Percentiles rank a stretch among this genome's conserved stretches.
Conservation (phyloP, 2,113 vertebrate genomes). For the Australoheros scitulus region DNA sequence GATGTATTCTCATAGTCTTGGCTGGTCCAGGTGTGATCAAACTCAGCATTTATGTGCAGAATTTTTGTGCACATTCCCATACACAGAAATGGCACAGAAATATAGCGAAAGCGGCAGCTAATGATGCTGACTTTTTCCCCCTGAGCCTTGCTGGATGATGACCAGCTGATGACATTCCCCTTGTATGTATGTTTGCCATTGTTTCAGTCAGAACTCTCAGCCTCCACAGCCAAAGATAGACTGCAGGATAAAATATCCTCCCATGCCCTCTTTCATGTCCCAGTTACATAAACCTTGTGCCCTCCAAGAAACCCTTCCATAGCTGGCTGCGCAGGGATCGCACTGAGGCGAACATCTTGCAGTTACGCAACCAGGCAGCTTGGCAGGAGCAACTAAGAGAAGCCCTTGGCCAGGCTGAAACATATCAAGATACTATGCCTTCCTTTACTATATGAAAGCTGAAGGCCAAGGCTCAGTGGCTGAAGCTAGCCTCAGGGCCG, state of each 20-base stretch:
- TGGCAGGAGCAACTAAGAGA: slow-evolving; percentile 15
- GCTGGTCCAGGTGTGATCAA: not conserved
- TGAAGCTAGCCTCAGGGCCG: slow-evolving; percentile 2
- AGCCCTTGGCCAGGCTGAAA: slow-evolving; percentile 22
- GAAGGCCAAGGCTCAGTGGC: slow-evolving; percentile 38
- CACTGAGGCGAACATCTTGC: slow-evolving; percentile 25
- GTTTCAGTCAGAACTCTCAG: slow-evolving; percentile 8
- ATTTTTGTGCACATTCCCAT: not conserved
- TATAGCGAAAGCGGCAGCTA: not conserved
- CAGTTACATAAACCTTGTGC: slow-evolving; percentile 43
- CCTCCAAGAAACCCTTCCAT: slow-evolving; percentile 34
- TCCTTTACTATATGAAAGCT: slow-evolving; percentile 57
- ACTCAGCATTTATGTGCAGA: not conserved
- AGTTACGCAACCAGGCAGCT: slow-evolving; percentile 50
- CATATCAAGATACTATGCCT: slow-evolving; percentile 19
- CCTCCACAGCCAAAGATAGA: slow-evolving; percentile 56
- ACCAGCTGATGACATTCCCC: slow-evolving; percentile 41
- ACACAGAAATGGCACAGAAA: not conserved
- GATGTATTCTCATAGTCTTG: not conserved
- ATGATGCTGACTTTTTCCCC: not conserved
- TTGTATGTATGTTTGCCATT: not conserved
- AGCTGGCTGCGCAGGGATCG: slow-evolving; percentile 36
- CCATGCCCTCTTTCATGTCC: slow-evolving; percentile 39
- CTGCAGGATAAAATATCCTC: slow-evolving; percentile 37
- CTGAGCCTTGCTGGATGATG: slow-evolving; percentile 1